Conservation (phyloP, 1,140 invertebrate genomes). For the Apocrypta bakeri region DNA sequence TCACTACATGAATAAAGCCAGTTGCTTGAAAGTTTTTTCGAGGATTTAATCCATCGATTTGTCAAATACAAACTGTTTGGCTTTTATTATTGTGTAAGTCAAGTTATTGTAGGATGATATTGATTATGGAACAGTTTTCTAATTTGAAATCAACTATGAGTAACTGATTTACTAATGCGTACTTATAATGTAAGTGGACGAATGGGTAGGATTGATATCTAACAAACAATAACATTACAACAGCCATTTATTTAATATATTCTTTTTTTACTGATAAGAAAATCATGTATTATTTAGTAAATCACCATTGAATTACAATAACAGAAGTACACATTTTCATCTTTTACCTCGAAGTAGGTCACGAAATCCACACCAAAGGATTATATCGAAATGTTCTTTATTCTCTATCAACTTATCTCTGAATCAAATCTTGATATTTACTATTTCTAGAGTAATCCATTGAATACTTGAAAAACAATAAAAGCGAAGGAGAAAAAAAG, state of each 20-base stretch:
- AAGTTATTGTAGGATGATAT: slow-evolving; percentile 19
- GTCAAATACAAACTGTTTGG: slow-evolving; percentile 37
- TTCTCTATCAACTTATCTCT: background rate
- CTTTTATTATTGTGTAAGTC: slow-evolving; percentile 7
- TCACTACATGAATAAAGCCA: slow-evolving; percentile 40
- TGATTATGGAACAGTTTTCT: slow-evolving; percentile 16
- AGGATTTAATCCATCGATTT: slow-evolving; percentile 48
- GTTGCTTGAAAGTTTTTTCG: slow-evolving; percentile 36
- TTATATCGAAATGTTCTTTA: background rate
- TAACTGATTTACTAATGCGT: background rate
- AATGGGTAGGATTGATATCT: background rate
- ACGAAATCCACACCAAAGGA: background rate
- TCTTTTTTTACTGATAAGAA: too few relatives aligned
- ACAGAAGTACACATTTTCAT: too few relatives aligned
- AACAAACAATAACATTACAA: background rate
- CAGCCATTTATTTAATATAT: background rate
- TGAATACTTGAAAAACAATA: background rate
- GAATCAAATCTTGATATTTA: background rate
- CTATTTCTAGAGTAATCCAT: background rate
- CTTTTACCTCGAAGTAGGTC: background rate
- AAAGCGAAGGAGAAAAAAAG: background rate
- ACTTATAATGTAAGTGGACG: background rate
- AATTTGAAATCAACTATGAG: slow-evolving; percentile 37
- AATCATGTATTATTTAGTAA: too few relatives aligned
- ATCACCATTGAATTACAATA: too few relatives aligned